These are phyloP conservation scores for Amiota minor DNA, from an alignment of 2,888 invertebrate species.

Conservation along the genomic window DNA sequence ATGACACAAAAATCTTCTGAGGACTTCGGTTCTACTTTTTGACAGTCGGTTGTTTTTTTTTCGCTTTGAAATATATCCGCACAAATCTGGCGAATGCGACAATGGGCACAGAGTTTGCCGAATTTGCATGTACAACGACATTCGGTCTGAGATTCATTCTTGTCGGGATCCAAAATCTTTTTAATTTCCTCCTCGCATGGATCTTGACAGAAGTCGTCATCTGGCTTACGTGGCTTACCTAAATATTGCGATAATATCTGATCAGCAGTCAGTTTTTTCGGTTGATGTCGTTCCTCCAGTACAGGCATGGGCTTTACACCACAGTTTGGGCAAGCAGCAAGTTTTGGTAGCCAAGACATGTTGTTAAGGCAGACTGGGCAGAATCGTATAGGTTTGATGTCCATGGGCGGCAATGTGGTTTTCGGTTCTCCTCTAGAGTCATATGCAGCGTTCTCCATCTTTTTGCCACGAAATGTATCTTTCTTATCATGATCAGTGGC, in stretches of 20 bases:
- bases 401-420: conserved; percentile 2
- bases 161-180: background rate
- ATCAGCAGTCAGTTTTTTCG: conserved; percentile 62
- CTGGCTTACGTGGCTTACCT: conserved; percentile 40
- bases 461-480: no score
- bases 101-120: conserved; percentile 65
- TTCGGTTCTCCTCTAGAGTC: background rate
- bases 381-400: conserved; percentile 48
- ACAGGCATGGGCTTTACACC: conserved; percentile 66
- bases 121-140: conserved; percentile 63
- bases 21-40: conserved; percentile 41
- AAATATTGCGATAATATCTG: conserved; percentile 62
- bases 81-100: conserved; percentile 65
- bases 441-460: no score
- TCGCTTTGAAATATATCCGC: conserved; percentile 56
- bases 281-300: conserved; percentile 58
- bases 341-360: conserved; percentile 72
- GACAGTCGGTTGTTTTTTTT: conserved; percentile 32
- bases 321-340: conserved; percentile 71
- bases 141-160: background rate
- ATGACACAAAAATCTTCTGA: conserved; percentile 54
- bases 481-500: no score
- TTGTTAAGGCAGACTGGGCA: conserved; percentile 70
- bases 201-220: conserved; percentile 49
- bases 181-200: conserved; percentile 37